phyloP scores from a whole-genome alignment of 2,113 vertebrate genomes.

The Felis catus region DNA sequence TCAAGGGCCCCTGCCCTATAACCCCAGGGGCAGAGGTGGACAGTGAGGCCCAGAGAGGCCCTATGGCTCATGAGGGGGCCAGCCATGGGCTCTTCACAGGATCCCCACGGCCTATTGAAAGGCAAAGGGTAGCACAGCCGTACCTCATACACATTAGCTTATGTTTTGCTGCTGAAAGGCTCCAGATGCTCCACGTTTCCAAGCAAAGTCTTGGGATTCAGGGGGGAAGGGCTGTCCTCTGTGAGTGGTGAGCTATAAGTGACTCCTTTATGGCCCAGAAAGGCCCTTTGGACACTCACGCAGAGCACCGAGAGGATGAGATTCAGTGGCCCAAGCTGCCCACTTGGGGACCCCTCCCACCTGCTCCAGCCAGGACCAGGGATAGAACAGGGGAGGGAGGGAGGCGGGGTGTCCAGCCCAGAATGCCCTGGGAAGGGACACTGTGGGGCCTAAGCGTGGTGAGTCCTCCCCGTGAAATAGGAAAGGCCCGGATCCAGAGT shows the following conservation, averaged over 20 bases:
- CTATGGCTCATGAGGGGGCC: neutral
- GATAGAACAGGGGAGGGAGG: neutral
- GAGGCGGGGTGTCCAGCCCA: neutral
- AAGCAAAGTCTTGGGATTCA: neutral
- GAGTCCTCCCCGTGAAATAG: neutral
- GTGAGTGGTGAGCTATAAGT: neutral
- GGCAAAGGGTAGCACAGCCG: neutral
- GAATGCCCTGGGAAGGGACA: neutral
- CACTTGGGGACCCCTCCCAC: neutral
- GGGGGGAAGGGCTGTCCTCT: neutral
- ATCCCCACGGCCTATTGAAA: neutral
- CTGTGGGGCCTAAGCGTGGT: neutral
- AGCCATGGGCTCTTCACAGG: rapidly evolving
- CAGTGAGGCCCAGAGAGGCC: too few species aligned
- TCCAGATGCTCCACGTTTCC: neutral
- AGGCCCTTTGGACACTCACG: neutral
- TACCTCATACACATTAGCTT: neutral
- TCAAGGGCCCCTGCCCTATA: neutral
- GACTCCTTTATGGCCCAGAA: neutral
- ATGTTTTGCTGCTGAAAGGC: neutral
- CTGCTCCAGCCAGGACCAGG: neutral
- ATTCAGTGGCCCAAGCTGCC: neutral
- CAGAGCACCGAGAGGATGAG: neutral
- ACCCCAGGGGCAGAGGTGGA: neutral
- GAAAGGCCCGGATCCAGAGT: neutral